A percentile compares a stretch with the other conserved stretches of the same genome.
Evolutionary conservation across 2,113 vertebrate species (phyloP).

Genomic region (Rutilus rutilus): DNA sequence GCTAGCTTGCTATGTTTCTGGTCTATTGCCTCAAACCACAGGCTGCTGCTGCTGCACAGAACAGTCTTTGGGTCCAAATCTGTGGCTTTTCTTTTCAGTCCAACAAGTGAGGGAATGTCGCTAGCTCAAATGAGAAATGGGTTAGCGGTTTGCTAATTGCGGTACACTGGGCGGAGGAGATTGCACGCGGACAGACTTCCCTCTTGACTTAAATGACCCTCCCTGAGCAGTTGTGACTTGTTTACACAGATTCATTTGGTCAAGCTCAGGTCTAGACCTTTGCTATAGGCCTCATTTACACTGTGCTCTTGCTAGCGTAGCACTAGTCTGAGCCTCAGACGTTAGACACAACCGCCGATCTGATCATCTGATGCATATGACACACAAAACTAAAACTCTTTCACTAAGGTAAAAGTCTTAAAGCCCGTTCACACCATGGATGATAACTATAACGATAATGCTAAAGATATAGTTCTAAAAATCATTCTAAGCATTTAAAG

Average conservation of each 20-base stretch:
- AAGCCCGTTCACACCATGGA: too few species aligned
- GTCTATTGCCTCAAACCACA: constrained; percentile 16
- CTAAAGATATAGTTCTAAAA: too few species aligned
- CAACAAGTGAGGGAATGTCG: background rate
- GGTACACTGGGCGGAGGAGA: constrained; percentile 24
- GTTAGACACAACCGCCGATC: too few species aligned
- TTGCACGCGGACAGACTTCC: background rate
- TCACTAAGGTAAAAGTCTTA: too few species aligned
- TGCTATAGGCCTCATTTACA: constrained; percentile 22
- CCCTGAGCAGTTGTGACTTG: constrained; percentile 47
- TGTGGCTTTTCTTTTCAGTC: constrained; percentile 28
- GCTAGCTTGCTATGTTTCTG: background rate
- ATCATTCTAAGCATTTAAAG: too few species aligned
- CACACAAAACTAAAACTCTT: too few species aligned
- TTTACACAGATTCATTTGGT: constrained; percentile 61
- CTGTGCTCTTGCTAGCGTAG: constrained; percentile 36
- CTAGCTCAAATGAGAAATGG: constrained; percentile 26
- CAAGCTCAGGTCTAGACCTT: constrained; percentile 35
- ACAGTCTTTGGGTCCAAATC: background rate
- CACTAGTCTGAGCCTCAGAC: background rate
- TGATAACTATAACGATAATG: too few species aligned
- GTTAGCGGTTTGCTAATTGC: constrained; percentile 32
- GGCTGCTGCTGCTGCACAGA: constrained; percentile 5
- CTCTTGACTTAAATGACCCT: constrained; percentile 46
- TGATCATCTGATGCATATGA: too few species aligned